phyloP scores from a whole-genome alignment of 2,888 invertebrate species.

The Megaustenia siamemsis region DNA sequence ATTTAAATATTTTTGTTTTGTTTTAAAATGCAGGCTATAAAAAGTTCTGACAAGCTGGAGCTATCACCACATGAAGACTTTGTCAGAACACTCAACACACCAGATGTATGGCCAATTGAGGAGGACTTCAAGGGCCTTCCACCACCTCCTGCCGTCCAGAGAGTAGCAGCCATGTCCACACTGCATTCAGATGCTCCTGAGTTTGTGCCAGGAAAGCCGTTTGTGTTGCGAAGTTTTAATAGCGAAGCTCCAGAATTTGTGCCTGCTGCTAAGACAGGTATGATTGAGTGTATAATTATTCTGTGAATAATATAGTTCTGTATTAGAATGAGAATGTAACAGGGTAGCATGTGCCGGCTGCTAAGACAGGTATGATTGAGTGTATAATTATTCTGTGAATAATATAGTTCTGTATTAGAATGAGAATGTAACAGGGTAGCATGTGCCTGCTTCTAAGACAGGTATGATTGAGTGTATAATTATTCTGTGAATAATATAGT shows the following conservation, averaged over 20 bases:
- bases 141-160: constrained; percentile 45
- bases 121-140: constrained; percentile 58
- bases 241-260: constrained; percentile 32
- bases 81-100: constrained; percentile 89
- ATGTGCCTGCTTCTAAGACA: no score
- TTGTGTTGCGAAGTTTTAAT: constrained; percentile 39
- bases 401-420: no score
- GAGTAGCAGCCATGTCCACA: constrained; percentile 64
- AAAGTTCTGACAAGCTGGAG: constrained; percentile 91
- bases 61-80: constrained; percentile 85
- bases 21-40: constrained; percentile 83
- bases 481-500: no score
- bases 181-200: constrained; percentile 93
- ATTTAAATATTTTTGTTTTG: no score
- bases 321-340: no score
- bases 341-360: no score
- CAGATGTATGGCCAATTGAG: constrained; percentile 90
- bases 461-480: no score
- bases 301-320: no score
- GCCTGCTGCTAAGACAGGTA: constrained; percentile 31
- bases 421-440: no score
- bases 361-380: no score
- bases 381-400: no score
- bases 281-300: no score
- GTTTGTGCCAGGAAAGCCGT: constrained; percentile 85